Evolutionary conservation across 2,888 invertebrate genomes (phyloP).

Genomic region (Troides helena): DNA sequence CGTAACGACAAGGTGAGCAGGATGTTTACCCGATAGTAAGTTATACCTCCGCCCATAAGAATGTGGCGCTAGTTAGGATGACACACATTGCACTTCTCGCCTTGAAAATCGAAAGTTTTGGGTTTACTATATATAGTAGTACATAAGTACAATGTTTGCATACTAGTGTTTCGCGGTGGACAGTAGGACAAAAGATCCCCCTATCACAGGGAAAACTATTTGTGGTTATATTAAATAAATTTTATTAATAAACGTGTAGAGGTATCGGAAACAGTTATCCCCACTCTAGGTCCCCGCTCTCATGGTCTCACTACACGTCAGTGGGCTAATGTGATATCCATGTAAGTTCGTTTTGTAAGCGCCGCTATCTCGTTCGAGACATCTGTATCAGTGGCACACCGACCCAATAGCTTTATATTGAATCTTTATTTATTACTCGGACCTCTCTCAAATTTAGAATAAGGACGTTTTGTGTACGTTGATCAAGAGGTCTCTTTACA

Average conservation of each 20-base stretch:
- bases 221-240: background rate
- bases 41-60: too few relatives aligned
- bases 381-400: slow-evolving; percentile 76
- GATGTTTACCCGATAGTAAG: too few relatives aligned
- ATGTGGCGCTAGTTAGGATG: too few relatives aligned
- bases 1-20: too few relatives aligned
- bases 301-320: slow-evolving; percentile 50
- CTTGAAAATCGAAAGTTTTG: too few relatives aligned
- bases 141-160: too few relatives aligned
- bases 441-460: slow-evolving; percentile 60
- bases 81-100: too few relatives aligned
- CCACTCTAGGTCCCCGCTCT: slow-evolving; percentile 33
- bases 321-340: slow-evolving; percentile 74
- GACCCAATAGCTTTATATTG: slow-evolving; percentile 71
- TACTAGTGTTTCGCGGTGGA: too few relatives aligned
- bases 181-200: too few relatives aligned
- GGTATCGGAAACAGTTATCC: slow-evolving; percentile 14
- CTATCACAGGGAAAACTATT: background rate
- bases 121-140: too few relatives aligned
- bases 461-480: slow-evolving; percentile 46
- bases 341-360: slow-evolving; percentile 66
- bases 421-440: slow-evolving; percentile 69
- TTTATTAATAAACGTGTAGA: slow-evolving; percentile 22
- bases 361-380: slow-evolving; percentile 72
- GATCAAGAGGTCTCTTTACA: slow-evolving; percentile 41